Conservation (phyloP, 2,888 invertebrate genomes). For the Eumacrocentrus americanus region DNA sequence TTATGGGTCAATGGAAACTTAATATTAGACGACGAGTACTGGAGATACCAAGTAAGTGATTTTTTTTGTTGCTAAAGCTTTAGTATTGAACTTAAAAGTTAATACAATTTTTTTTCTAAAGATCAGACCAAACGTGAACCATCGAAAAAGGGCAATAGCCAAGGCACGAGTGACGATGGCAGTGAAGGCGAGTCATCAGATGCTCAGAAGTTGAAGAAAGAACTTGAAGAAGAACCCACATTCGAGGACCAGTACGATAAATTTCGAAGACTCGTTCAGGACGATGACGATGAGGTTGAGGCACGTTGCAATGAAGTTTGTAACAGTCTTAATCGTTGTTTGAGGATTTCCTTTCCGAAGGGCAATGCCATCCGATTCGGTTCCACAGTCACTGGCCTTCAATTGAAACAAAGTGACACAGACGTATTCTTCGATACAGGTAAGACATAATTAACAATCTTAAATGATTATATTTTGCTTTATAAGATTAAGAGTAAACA, state of each 20-base stretch:
- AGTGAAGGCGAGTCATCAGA: background rate
- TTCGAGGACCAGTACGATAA: background rate
- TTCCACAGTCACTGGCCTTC: constrained; percentile 75
- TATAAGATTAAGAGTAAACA: too few species aligned
- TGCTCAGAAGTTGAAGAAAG: background rate
- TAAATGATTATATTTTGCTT: too few species aligned
- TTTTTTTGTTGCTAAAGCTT: background rate
- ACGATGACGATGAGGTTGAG: background rate
- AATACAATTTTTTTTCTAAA: background rate
- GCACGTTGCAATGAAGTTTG: constrained; percentile 6
- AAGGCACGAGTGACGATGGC: background rate
- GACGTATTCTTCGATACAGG: constrained; percentile 71
- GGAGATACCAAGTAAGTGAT: constrained; percentile 6
- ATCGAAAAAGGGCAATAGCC: background rate
- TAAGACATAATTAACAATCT: too few species aligned
- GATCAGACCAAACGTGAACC: background rate
- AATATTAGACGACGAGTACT: constrained; percentile 40
- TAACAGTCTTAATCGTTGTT: constrained; percentile 40
- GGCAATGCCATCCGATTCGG: constrained; percentile 70
- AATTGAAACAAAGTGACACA: constrained; percentile 74
- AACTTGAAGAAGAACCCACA: constrained; percentile 9
- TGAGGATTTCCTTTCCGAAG: constrained; percentile 44
- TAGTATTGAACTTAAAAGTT: background rate
- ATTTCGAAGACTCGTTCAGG: background rate
- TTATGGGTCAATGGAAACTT: constrained; percentile 38